phyloP scores from a whole-genome alignment of 2,113 vertebrate species.

The Nyctibius bracteatus region DNA sequence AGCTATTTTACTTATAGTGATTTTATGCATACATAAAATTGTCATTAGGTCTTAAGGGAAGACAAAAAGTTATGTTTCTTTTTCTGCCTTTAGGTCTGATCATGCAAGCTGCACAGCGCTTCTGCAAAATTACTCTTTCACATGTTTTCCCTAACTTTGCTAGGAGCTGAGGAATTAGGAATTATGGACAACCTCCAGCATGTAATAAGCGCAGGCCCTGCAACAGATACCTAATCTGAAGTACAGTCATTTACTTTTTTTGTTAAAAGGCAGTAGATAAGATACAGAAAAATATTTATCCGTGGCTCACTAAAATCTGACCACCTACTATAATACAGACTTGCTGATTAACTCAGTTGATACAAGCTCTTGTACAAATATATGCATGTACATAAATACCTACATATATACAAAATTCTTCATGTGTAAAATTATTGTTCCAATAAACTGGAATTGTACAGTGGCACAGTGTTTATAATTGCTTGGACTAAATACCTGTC shows the following conservation, averaged over 20 bases:
- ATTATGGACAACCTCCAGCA: background rate
- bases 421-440: background rate
- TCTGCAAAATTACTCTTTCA: background rate
- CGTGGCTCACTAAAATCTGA: background rate
- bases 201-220: background rate
- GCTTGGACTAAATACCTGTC: background rate
- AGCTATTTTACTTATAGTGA: background rate
- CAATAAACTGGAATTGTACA: background rate
- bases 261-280: background rate
- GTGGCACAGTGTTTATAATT: background rate
- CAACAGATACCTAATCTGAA: background rate
- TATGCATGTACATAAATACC: background rate
- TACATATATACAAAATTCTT: background rate
- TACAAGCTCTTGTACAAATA: background rate
- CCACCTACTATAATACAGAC: background rate
- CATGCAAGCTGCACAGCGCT: background rate
- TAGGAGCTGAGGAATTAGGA: background rate
- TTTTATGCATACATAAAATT: background rate
- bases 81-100: background rate
- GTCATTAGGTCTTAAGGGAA: background rate
- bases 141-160: background rate
- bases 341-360: background rate
- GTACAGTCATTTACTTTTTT: background rate
- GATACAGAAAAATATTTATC: background rate
- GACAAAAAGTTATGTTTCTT: background rate